Base-by-base conservation (phyloP, 2,113 vertebrate species). In the Pandion haliaetus region DNA sequence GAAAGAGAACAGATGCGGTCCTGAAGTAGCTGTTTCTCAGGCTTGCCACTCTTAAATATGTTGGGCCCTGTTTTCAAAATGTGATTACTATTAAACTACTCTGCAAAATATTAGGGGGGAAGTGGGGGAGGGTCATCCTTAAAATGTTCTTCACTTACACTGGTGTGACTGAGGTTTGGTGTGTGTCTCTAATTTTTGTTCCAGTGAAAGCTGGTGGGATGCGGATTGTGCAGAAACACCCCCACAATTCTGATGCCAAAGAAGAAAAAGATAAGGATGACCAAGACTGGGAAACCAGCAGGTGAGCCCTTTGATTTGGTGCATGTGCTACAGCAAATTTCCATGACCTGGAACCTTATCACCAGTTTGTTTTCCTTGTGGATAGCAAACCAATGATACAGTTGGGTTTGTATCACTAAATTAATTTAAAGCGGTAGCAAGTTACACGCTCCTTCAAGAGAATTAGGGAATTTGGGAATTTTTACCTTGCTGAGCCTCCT, bases 141-240 rank as follows among this genome's bases (percentile, higher is more conserved):
- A 52, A 91, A 63, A 34, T 2, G 1, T 58, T 81, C 36, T 81
- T 78, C 31, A 12, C 24, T 71, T 92, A 11, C 0, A 3, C 14
- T 20, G 21, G 24, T 90, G 69, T 93, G 25, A 61, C 40, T 85
- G 62, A 90, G 10, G 17, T 89, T 81, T 94, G 10, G 90, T 91
- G 9, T 74, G 17, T 31, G 29, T 49, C 6, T 65, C 76, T 40
- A 5, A 86, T 82, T 95, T 97, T 70, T 38, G 3, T 98, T 98
- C 28, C 95, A 99, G 99, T 99, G 61, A 99, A 99, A 97, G 99
- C 99, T 65, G 99, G 99, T 29, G 99, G 99, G 6, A 99, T 99
- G 99, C 98, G 99, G 86, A 99, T 99, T 95, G 99, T 99, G 91
- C 99, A 99, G 98, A 99, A 99, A 95, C 99, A 99, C 93, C 98